Percentiles rank a stretch among this genome's conserved stretches.
Conservation (phyloP, 2,113 vertebrate genomes). For the Odontophorus gujanensis region DNA sequence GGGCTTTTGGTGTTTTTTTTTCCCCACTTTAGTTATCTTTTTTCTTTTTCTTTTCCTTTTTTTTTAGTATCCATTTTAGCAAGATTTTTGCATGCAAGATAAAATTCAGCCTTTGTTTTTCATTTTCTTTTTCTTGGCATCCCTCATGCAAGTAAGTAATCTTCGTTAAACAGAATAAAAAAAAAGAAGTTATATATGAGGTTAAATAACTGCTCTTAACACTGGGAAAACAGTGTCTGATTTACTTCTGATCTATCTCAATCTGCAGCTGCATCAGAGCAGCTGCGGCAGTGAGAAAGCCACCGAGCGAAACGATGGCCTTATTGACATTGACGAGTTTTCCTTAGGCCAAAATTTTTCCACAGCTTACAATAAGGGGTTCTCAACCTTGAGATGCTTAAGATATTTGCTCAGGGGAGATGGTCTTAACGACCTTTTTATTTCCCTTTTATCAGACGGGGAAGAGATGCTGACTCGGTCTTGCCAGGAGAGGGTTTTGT, state of each 20-base stretch:
- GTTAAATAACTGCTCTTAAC: slow-evolving; percentile 49
- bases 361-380: background rate
- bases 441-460: slow-evolving; percentile 47
- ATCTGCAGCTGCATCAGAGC: background rate
- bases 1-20: background rate
- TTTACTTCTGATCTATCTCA: background rate
- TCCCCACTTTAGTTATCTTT: slow-evolving; percentile 6
- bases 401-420: background rate
- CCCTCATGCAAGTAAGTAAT: slow-evolving; percentile 78
- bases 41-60: background rate
- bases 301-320: background rate
- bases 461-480: slow-evolving; percentile 2
- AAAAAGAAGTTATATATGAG: slow-evolving; percentile 3
- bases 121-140: slow-evolving; percentile 77
- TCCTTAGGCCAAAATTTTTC: background rate
- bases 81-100: slow-evolving; percentile 81
- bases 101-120: slow-evolving; percentile 74
- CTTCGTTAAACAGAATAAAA: background rate
- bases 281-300: background rate
- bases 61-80: slow-evolving; percentile 67
- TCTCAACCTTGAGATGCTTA: background rate
- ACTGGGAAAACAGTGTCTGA: background rate
- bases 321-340: background rate
- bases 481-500: slow-evolving; percentile 38
- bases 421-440: slow-evolving; percentile 65